Percentiles rank a stretch among this genome's conserved stretches.
Conservation (phyloP, 2,797 vertebrate genomes). For the Cephalopachus bancanus region DNA sequence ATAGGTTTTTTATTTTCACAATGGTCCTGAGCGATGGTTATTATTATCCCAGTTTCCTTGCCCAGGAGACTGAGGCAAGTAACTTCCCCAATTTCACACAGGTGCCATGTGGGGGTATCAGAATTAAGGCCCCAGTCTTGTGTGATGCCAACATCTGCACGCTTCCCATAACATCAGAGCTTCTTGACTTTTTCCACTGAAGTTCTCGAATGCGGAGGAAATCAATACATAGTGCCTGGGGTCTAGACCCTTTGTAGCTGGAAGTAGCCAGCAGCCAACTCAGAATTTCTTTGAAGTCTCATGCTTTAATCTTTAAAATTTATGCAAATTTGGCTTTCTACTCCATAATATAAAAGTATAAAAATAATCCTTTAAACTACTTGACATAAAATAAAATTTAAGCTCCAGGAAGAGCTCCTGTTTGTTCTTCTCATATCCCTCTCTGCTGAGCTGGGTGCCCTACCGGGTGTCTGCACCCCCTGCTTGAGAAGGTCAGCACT, state of each 20-base stretch:
- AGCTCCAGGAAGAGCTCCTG: constrained; percentile 51
- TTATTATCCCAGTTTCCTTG: background rate
- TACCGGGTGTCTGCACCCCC: background rate
- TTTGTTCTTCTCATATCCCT: background rate
- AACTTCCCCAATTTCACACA: background rate
- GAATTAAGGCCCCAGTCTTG: background rate
- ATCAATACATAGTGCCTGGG: constrained; percentile 73
- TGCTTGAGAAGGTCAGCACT: background rate
- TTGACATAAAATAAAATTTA: constrained; percentile 68
- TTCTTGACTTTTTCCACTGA: constrained; percentile 65
- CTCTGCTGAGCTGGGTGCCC: background rate
- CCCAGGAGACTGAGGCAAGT: background rate
- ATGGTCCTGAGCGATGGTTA: background rate
- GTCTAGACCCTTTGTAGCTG: constrained; percentile 83
- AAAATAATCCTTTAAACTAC: constrained; percentile 78
- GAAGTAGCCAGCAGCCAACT: constrained; percentile 80
- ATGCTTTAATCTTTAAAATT: constrained; percentile 84
- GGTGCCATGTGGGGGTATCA: background rate
- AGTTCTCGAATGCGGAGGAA: constrained; percentile 69
- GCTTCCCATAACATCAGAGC: constrained; percentile 65
- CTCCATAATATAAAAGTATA: constrained; percentile 74
- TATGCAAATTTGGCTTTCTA: constrained; percentile 83
- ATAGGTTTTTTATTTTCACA: constrained; percentile 12
- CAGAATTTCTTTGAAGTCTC: constrained; percentile 81
- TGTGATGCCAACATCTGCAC: background rate